Evolutionary conservation across 2,113 vertebrate genomes (phyloP).

Genomic region (Bos indicus): DNA sequence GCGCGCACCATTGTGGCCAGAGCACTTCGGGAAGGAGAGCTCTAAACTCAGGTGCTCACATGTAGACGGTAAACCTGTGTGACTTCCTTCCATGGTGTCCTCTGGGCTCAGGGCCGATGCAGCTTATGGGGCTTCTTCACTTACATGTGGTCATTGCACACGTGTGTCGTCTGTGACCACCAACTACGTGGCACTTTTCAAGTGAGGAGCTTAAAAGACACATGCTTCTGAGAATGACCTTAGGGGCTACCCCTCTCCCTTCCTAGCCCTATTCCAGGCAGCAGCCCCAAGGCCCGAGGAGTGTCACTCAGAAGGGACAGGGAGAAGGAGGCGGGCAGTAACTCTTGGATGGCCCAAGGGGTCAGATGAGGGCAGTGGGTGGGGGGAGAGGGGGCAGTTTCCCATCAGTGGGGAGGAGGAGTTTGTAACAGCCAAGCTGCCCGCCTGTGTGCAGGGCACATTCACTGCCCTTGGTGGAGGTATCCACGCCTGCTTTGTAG

Average conservation of each 20-base stretch:
- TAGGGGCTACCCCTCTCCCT: background rate
- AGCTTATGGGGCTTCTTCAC: background rate
- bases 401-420: background rate
- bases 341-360: background rate
- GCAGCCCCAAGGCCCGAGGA: background rate
- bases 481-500: background rate
- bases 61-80: background rate
- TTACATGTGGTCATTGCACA: background rate
- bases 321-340: background rate
- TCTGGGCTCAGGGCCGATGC: background rate
- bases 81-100: background rate
- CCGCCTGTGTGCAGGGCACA: background rate
- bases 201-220: background rate
- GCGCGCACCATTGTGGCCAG: background rate
- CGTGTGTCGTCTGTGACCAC: fast-evolving
- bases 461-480: too few species aligned
- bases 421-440: background rate
- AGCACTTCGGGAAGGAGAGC: background rate
- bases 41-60: background rate
- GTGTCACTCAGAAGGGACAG: background rate
- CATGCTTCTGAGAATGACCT: background rate
- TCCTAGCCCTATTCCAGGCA: background rate
- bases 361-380: background rate
- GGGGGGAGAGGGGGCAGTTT: background rate
- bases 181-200: background rate